Evolutionary conservation across 2,113 vertebrate species (phyloP).

Genomic region (Chinchilla lanigera): DNA sequence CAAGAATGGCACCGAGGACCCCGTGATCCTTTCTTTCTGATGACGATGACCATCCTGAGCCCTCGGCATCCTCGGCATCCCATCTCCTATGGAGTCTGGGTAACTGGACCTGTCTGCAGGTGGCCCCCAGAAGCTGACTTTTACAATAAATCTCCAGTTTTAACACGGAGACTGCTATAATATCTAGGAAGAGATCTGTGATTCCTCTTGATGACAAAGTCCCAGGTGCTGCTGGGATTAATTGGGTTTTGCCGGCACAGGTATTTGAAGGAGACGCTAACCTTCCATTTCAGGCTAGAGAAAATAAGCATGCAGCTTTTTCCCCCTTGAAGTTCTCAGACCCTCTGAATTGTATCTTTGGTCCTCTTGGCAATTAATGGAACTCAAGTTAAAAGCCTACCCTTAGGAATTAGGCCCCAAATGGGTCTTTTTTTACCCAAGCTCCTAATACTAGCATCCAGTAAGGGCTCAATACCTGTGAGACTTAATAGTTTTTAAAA

Average conservation of each 20-base stretch:
- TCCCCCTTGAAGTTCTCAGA: neutral
- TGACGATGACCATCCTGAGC: neutral
- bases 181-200: neutral
- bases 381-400: neutral
- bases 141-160: neutral
- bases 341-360: neutral
- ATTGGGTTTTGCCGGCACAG: neutral
- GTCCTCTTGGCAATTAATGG: neutral
- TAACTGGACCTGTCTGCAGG: neutral
- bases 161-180: neutral
- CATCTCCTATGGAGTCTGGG: neutral
- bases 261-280: neutral
- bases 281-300: neutral
- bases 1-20: neutral
- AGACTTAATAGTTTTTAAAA: neutral
- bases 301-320: neutral
- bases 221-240: neutral
- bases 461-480: neutral
- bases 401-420: neutral
- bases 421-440: neutral
- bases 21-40: rapidly evolving
- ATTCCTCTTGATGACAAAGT: neutral
- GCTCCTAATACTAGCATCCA: neutral
- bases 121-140: neutral
- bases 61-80: neutral